Base-by-base conservation (phyloP, 92 coral and sea anemone species). In the Epizoanthus illoricatus region DNA sequence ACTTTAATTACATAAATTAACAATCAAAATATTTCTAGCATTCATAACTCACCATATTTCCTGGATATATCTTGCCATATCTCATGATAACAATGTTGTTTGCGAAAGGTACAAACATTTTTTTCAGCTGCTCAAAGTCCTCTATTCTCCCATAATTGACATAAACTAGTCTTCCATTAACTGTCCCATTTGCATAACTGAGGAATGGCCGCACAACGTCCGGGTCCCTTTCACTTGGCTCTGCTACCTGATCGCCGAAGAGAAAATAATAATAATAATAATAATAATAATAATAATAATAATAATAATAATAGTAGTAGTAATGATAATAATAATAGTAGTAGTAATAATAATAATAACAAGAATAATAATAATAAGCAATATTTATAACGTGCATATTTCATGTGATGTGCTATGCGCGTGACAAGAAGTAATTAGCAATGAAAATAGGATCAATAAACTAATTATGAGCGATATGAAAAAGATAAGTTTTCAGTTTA, bases 11-110 rank as follows among this genome's bases (percentile, higher is more conserved):
- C 28, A 9, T 17, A 17, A 2, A 17, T 2, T 0, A 9, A 18
- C 39, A 64, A 20, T 8, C 28, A 18, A 20, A 10, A 11, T 43
- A 17, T 28, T 72, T 20, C 54, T 72, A 15, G n/a, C 12, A 18
- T 20, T 55, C 7, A 39, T 10, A 58, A 11, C 73, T 78, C 67
- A 86, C 90, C 90, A 64, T 86, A 70, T 60, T 73, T 47, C 86
- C 90, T 4, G 85, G 89, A 80, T 60, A 86, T 36, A 86, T 71
- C 45, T 47, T 80, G 61, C 85, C 89, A 5, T 76, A 43, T 86
- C 89, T 86, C 89, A 86, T 86, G 49, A 86, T 86, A 39, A 47
- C 85, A 21, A 86, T 80, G 42, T 11, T 71, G 19, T 58, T 69
- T 16, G 59, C 7, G 60, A 75, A 21, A 60, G 21, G 19, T 33